Base-by-base conservation (phyloP, 2,888 invertebrate species). In the Drosophila merina region DNA sequence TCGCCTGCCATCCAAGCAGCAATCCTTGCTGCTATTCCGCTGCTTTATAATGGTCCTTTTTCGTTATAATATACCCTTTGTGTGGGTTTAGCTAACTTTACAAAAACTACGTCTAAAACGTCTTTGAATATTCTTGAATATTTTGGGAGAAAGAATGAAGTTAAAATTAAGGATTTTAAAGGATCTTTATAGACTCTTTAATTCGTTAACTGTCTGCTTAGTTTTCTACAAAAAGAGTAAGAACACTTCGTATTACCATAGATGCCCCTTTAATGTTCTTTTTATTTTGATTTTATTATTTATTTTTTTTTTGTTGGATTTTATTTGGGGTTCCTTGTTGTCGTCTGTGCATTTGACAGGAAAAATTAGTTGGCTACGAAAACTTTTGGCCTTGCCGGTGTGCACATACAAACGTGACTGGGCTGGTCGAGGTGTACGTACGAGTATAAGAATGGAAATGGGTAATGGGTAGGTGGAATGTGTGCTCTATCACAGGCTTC, bases 311-410 rank as follows among this genome's bases (percentile, higher is more conserved):
- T n/a, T n/a, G 28, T 45, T 69, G 8, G 5, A 44, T 44, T 55
- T 75, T 68, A 70, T 77, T 76, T 50, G 72, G 72, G 62, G 62
- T 55, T 64, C 52, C 54, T 50, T 74, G 74, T 77, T 77, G 85
- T 73, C 76, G 82, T 83, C 88, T 84, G 86, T 87, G 83, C 86
- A 86, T 77, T 83, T 84, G 83, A 84, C 88, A 88, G 88, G 86
- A 84, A 88, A 84, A 84, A 84, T 87, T 84, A 87, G 83, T 84
- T 84, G 88, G 83, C 83, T 88, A 77, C 80, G 76, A 88, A 84
- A 84, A 88, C 71, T 84, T 84, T 88, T 87, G 83, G 86, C 83
- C 79, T 54, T 42, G 49, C 51, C 49, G 48, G 51, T 44, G 51
- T 45, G 36, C n/a, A 30, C 30, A 59, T 14, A 45, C 14, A 12